Base-by-base conservation (phyloP, 2,113 vertebrate species). In the Istiophorus platypterus region DNA sequence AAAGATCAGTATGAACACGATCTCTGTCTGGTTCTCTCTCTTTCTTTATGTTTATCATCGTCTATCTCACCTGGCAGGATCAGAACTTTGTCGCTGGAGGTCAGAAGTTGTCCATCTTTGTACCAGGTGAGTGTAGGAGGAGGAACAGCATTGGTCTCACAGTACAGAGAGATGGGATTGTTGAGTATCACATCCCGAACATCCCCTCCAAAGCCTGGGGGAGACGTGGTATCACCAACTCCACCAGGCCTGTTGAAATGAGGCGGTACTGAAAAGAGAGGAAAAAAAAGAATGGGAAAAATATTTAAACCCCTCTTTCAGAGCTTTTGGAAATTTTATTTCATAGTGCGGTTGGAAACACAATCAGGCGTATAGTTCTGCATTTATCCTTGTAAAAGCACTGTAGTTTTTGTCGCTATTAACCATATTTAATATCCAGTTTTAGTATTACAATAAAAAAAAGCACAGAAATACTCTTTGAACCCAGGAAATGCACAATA, bases 41-140 rank as follows among this genome's bases (percentile, higher is more conserved):
- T 18, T 10, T 20, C 7, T 58, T 80, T 42, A 3, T 34, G 31
- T 34, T 3, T 34, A 34, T 9, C 1, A 31, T 34, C 7, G 2
- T 51, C 12, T 5, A 2, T 63, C 85, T 88, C 74, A 99, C 98
- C 98, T 91, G 98, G 98, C 62, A 98, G 84, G 90, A 99, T 94
- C 29, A 99, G 84, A 7, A 97, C 95, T 93, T 94, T 96, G 67
- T 97, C 96, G 69, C 85, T 98, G 1, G 97, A 99, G 34, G 91
- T 94, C 82, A 99, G 80, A 17, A 90, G 90, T 0, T 71, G 91
- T 11, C 96, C 96, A 45, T 99, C 97, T 90, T 97, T 99, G 91
- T 97, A 98, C 98, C 98, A 99, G 0, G 96, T 99, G 41, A 99
- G 96, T 0, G 96, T 95, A 0, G 98, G 98, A 27, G 98, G 97